phyloP scores from a whole-genome alignment of 2,113 vertebrate genomes.

The Onychorhynchus coronatus region DNA sequence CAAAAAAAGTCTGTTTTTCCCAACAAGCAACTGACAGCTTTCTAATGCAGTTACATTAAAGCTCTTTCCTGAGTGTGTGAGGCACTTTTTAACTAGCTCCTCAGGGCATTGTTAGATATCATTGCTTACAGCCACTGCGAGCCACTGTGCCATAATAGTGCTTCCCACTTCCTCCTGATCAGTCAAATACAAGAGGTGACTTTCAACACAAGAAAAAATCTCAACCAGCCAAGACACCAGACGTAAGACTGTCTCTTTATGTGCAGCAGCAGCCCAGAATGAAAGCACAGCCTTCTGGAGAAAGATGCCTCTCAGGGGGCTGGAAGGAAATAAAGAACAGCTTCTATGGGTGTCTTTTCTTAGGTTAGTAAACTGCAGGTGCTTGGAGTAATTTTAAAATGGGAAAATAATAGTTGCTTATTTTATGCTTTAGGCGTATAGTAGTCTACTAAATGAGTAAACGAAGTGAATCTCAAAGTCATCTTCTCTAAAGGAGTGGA shows the following conservation, averaged over 20 bases:
- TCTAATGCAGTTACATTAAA: constrained; percentile 90
- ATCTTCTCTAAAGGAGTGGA: neutral
- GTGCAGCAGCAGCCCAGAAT: neutral
- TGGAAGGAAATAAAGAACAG: neutral
- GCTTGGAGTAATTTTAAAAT: neutral
- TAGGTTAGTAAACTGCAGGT: neutral
- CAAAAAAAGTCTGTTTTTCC: constrained; percentile 73
- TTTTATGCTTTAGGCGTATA: neutral
- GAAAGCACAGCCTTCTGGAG: neutral
- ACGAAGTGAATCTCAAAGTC: constrained; percentile 11
- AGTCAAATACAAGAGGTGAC: constrained; percentile 75
- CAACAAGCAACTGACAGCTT: constrained; percentile 83
- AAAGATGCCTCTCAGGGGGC: neutral
- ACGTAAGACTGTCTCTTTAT: neutral
- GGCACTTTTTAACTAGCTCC: constrained; percentile 92
- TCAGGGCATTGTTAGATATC: constrained; percentile 92
- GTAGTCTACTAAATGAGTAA: neutral
- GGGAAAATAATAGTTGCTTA: neutral
- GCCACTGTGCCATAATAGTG: constrained; percentile 74
- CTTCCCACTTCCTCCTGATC: constrained; percentile 85
- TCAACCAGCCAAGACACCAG: neutral
- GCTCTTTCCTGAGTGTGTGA: constrained; percentile 82
- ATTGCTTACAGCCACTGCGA: constrained; percentile 85
- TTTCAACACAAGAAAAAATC: constrained; percentile 56
- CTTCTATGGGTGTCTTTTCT: neutral